phyloP scores from a whole-genome alignment of 1,140 invertebrate genomes.

The Luehdorfia chinensis region DNA sequence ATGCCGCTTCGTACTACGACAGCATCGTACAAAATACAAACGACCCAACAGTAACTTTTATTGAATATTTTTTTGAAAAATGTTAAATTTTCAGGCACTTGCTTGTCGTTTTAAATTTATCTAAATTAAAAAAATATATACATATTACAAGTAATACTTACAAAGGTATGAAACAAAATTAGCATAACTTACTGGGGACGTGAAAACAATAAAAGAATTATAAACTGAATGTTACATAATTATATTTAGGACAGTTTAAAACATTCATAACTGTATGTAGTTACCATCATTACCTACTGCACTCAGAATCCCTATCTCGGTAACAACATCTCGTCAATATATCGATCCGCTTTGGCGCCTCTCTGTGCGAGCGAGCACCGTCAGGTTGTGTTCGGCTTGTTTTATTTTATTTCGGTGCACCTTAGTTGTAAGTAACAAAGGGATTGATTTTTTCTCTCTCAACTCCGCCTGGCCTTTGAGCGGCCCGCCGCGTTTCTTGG shows the following conservation, averaged over 20 bases:
- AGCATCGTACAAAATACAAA: too few relatives aligned
- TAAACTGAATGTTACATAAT: conserved; percentile 2
- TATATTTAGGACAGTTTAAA: not conserved
- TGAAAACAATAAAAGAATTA: conserved; percentile 14
- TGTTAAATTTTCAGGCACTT: too few relatives aligned
- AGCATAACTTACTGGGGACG: too few relatives aligned
- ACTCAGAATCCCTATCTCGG: conserved; percentile 9
- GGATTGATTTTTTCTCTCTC: conserved; percentile 63
- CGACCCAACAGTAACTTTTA: too few relatives aligned
- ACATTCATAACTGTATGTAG: too few relatives aligned
- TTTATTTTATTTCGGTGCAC: conserved; percentile 66
- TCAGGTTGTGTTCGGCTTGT: conserved; percentile 47
- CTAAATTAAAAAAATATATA: too few relatives aligned
- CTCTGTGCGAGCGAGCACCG: conserved; percentile 38
- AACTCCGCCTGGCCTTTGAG: conserved; percentile 56
- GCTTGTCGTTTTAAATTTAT: too few relatives aligned
- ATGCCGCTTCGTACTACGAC: too few relatives aligned
- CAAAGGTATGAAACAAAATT: too few relatives aligned
- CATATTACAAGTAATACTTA: too few relatives aligned
- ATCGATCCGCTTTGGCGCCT: conserved; percentile 46
- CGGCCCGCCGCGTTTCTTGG: conserved; percentile 52
- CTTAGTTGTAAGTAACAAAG: conserved; percentile 72
- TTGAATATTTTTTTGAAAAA: too few relatives aligned
- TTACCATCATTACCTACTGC: conserved; percentile 5
- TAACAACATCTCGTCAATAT: conserved; percentile 26